A percentile compares a stretch with the other conserved stretches of the same genome.
phyloP scores from a whole-genome alignment of 2,888 invertebrate genomes.

The Entomobrya multifasciata region DNA sequence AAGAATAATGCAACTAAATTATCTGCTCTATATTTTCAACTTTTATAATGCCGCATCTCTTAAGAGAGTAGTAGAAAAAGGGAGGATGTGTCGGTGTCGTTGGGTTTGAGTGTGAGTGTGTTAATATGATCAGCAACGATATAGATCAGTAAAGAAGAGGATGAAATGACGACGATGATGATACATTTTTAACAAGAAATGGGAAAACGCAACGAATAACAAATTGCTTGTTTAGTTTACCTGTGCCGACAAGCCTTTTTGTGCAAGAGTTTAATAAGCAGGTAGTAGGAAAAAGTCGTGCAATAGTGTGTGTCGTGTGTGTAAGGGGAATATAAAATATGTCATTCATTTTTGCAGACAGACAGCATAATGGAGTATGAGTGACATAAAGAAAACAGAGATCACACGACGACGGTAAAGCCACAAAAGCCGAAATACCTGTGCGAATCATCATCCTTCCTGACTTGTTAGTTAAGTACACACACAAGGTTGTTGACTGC shows the following conservation, averaged over 20 bases:
- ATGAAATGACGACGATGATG: constrained; percentile 9
- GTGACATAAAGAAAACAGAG: constrained; percentile 60
- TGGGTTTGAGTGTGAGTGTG: constrained; percentile 26
- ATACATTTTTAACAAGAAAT: not conserved
- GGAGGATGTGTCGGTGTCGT: too few relatives aligned
- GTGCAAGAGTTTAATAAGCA: not conserved
- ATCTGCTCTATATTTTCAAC: constrained; percentile 47
- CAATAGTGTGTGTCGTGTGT: not conserved
- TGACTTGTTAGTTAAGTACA: constrained; percentile 13
- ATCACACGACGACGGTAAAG: constrained; percentile 43
- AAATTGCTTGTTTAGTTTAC: constrained; percentile 35
- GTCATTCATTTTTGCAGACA: constrained; percentile 45
- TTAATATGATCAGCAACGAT: constrained; percentile 17
- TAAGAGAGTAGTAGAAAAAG: too few relatives aligned
- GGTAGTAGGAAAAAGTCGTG: not conserved
- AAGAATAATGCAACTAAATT: constrained; percentile 49
- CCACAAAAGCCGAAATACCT: constrained; percentile 20
- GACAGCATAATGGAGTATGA: constrained; percentile 53
- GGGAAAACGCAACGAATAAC: not conserved
- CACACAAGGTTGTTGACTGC: constrained; percentile 24
- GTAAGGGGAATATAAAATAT: constrained; percentile 30
- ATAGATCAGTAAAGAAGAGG: constrained; percentile 18
- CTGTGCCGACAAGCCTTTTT: not conserved
- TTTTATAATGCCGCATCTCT: too few relatives aligned
- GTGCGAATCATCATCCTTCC: not conserved